These are phyloP conservation scores for Otolemur crassicaudatus DNA, from an alignment of 2,797 vertebrate genomes.

Conservation along the genomic window DNA sequence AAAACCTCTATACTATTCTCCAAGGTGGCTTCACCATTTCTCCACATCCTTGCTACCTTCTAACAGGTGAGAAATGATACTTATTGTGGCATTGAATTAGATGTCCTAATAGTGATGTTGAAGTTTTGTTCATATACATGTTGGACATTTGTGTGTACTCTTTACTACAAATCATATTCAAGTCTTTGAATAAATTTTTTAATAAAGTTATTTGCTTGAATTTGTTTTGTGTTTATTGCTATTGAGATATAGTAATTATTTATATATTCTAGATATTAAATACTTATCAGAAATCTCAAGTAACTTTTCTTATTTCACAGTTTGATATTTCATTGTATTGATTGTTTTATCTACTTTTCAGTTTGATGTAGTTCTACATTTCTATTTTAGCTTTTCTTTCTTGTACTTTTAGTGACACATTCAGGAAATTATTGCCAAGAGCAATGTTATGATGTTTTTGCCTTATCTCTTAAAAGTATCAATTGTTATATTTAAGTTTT, in stretches of 20 bases:
- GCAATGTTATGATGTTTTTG: neutral
- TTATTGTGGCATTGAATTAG: neutral
- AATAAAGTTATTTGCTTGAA: neutral
- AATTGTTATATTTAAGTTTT: neutral
- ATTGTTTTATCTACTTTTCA: neutral
- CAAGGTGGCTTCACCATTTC: neutral
- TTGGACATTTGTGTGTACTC: neutral
- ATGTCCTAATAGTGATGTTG: neutral
- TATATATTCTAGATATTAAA: neutral
- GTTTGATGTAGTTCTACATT: neutral
- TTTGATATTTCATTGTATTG: neutral
- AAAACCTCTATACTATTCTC: neutral
- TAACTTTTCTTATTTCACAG: neutral
- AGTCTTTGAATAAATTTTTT: neutral
- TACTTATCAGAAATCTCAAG: neutral
- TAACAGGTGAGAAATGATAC: neutral
- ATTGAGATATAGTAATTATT: neutral
- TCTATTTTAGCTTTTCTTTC: neutral
- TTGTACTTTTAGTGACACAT: neutral
- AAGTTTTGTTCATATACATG: neutral
- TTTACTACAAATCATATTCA: neutral
- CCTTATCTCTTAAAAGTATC: neutral
- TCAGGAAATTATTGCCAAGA: neutral
- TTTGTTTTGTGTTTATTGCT: neutral
- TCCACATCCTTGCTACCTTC: neutral